A percentile compares a stretch with the other conserved stretches of the same genome.
Conservation (phyloP, 1,140 invertebrate species). For the Conus ventricosus region DNA sequence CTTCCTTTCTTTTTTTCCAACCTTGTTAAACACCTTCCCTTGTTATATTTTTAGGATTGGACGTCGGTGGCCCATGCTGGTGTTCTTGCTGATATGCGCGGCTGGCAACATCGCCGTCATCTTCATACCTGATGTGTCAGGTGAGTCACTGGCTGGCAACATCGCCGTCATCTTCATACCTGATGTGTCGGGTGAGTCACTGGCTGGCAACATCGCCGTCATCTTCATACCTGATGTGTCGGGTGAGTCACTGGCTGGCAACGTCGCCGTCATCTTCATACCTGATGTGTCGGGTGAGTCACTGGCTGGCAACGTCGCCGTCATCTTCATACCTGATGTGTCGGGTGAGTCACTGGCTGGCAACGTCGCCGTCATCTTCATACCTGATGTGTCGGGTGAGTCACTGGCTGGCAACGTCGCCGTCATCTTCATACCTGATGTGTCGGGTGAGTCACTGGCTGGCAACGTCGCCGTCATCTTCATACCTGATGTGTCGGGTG, state of each 20-base stretch:
- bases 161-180: conserved; percentile 64
- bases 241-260: conserved; percentile 59
- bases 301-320: conserved; percentile 58
- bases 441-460: conserved; percentile 59
- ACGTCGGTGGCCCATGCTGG: conserved; percentile 57
- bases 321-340: conserved; percentile 59
- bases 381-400: conserved; percentile 61
- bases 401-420: conserved; percentile 56
- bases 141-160: conserved; percentile 49
- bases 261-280: conserved; percentile 61
- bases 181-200: conserved; percentile 56
- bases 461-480: conserved; percentile 62
- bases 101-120: conserved; percentile 60
- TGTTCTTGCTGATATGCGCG: conserved; percentile 66
- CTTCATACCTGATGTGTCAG: conserved; percentile 62
- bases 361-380: conserved; percentile 61
- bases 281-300: conserved; percentile 60
- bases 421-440: conserved; percentile 60
- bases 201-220: conserved; percentile 57
- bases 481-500: conserved; percentile 62
- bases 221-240: conserved; percentile 61
- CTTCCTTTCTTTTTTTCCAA: too few species aligned
- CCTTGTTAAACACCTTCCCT: too few species aligned
- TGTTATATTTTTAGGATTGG: conserved; percentile 55
- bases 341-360: conserved; percentile 61